phyloP scores from a whole-genome alignment of 2,797 vertebrate species.

The Hyperoplus immaculatus region DNA sequence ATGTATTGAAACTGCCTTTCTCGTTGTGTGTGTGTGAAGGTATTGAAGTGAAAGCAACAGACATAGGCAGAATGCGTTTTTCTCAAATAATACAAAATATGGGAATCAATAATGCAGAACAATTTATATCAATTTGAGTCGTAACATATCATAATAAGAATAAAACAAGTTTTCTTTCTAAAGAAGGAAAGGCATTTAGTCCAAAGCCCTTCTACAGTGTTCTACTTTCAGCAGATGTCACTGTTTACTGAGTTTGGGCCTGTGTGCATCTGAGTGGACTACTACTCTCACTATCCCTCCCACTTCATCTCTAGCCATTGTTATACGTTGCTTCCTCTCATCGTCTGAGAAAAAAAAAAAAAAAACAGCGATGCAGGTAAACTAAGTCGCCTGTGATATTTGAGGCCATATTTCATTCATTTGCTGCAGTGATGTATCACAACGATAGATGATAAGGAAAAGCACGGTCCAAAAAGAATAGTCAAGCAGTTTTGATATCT shows the following conservation, averaged over 20 bases:
- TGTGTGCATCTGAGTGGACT: conserved; percentile 24
- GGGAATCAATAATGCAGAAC: not conserved
- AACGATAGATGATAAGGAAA: not conserved
- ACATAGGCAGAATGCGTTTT: not conserved
- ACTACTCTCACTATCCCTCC: conserved; percentile 20
- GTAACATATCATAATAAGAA: not conserved
- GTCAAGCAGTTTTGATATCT: conserved; percentile 7
- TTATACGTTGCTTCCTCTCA: conserved; percentile 54
- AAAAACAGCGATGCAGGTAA: not conserved
- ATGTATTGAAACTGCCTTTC: not conserved
- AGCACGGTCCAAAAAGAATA: not conserved
- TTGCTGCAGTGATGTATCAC: conserved; percentile 22
- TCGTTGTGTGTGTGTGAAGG: too few relatives aligned
- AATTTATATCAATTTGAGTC: not conserved
- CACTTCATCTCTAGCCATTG: conserved; percentile 7
- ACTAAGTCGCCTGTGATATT: conserved; percentile 23
- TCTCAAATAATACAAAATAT: not conserved
- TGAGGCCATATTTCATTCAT: conserved; percentile 39
- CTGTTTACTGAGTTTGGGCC: conserved; percentile 70
- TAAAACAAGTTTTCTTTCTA: not conserved
- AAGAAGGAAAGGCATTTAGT: conserved; percentile 5
- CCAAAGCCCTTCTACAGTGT: conserved; percentile 8
- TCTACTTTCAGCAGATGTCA: conserved; percentile 78
- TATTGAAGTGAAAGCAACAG: not conserved
- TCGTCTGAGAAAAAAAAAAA: conserved; percentile 6